Evolutionary conservation across 2,888 invertebrate species (phyloP).

Genomic region (Caenorhabditis doughertyi): DNA sequence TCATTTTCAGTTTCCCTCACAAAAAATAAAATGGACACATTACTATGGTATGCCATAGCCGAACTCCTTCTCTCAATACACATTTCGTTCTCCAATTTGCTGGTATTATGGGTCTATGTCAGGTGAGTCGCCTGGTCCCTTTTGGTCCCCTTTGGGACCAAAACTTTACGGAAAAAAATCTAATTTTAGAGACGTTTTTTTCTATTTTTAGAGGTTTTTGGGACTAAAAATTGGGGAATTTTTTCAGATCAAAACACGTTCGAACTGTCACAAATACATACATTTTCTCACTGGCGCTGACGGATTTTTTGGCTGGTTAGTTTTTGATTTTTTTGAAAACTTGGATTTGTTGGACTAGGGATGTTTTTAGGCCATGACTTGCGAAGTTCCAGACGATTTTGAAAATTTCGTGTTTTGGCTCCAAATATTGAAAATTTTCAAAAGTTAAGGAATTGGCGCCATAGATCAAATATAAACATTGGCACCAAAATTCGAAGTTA

Average conservation of each 20-base stretch:
- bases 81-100: constrained; percentile 79
- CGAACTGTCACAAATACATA: constrained; percentile 82
- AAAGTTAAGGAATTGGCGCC: too few species aligned
- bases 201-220: not conserved
- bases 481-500: not conserved
- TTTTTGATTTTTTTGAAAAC: not conserved
- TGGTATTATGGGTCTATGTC: constrained; percentile 80
- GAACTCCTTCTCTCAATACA: constrained; percentile 80
- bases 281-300: constrained; percentile 81
- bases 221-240: not conserved
- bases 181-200: not conserved
- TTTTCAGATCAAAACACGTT: constrained; percentile 72
- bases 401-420: too few species aligned
- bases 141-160: not conserved
- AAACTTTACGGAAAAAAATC: not conserved
- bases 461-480: too few species aligned
- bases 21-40: constrained; percentile 52
- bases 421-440: too few species aligned
- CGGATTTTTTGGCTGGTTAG: constrained; percentile 80
- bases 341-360: not conserved
- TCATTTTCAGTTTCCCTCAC: not conserved
- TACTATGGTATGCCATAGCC: constrained; percentile 75
- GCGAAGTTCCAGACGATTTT: too few species aligned
- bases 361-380: not conserved
- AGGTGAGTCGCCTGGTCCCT: constrained; percentile 42